Evolutionary conservation across 92 coral and sea anemone species (phyloP).

Genomic region (Phenganax marumi): DNA sequence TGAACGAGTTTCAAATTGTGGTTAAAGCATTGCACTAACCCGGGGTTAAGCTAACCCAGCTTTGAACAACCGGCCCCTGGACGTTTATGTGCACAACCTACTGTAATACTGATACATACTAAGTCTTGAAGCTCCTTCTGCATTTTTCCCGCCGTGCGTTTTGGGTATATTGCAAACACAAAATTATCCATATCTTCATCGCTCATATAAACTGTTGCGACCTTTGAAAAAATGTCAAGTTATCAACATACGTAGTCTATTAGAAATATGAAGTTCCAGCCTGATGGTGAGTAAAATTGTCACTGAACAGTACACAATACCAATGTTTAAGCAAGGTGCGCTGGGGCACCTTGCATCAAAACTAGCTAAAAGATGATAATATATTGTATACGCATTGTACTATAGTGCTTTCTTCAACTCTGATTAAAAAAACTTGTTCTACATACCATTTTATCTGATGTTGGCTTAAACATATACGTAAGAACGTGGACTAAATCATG

Average conservation of each 20-base stretch:
- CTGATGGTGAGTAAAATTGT: no score
- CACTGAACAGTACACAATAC: no score
- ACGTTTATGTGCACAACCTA: no score
- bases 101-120: conserved; percentile 68
- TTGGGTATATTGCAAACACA: conserved; percentile 92
- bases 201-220: conserved; percentile 93
- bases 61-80: no score
- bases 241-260: not conserved
- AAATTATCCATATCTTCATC: conserved; percentile 99
- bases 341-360: no score
- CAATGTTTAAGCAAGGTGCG: no score
- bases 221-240: conserved; percentile 49
- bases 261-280: not conserved
- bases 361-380: no score
- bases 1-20: no score
- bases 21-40: no score
- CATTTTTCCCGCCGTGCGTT: conserved; percentile 86
- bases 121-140: conserved; percentile 93
- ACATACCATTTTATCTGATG: conserved; percentile 82
- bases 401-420: not conserved
- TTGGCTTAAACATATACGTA: conserved; percentile 95
- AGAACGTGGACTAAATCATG: conserved; percentile 97
- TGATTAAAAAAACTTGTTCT: not conserved
- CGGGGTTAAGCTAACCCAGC: no score
- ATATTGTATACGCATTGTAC: not conserved